Conservation (phyloP, 92 coral and sea anemone genomes). For the Bergia sp. region DNA sequence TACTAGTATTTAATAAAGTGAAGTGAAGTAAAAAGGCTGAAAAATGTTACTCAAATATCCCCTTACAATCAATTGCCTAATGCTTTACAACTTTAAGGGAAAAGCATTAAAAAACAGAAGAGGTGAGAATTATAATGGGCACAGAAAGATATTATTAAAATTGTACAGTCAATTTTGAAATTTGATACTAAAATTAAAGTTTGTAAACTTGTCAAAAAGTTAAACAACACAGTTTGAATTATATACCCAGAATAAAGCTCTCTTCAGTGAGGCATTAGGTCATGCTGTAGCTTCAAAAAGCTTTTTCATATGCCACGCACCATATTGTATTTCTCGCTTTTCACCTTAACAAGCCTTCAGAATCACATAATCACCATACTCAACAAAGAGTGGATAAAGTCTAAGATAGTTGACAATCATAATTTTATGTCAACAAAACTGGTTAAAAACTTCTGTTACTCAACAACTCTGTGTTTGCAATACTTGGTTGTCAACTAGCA, state of each 20-base stretch:
- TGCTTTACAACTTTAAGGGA: neutral
- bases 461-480: constrained; percentile 51
- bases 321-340: neutral
- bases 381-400: neutral
- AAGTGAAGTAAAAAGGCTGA: neutral
- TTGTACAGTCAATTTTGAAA: neutral
- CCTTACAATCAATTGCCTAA: neutral
- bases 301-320: too few species aligned
- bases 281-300: neutral
- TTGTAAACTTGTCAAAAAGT: neutral
- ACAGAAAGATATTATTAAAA: too few species aligned
- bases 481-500: constrained; percentile 66
- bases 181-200: too few species aligned
- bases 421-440: constrained; percentile 2
- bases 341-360: neutral
- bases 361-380: neutral
- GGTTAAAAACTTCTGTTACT: neutral
- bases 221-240: neutral
- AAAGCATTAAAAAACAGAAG: too few species aligned
- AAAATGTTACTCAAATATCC: neutral
- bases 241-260: neutral
- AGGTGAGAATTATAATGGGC: too few species aligned
- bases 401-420: neutral
- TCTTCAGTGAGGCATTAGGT: too few species aligned
- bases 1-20: too few species aligned